These are phyloP conservation scores for Papilio demoleus DNA, from an alignment of 2,888 invertebrate genomes.

Conservation along the genomic window DNA sequence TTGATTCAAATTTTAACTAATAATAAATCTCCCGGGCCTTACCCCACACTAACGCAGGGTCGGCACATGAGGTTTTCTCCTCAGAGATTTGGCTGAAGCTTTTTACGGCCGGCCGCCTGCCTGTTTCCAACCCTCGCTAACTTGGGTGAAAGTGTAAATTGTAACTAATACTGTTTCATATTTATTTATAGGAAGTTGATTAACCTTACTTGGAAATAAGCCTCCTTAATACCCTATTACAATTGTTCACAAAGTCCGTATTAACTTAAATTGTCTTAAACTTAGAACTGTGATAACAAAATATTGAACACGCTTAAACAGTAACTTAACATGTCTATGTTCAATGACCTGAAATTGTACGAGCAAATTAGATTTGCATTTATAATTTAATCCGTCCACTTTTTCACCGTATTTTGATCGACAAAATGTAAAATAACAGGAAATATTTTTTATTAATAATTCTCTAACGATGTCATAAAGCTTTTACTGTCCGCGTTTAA, in stretches of 20 bases:
- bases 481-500: background rate
- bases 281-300: slow-evolving; percentile 15
- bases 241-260: slow-evolving; percentile 16
- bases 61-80: too few relatives aligned
- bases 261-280: slow-evolving; percentile 31
- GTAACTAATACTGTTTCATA: too few relatives aligned
- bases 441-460: too few relatives aligned
- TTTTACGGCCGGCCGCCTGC: too few relatives aligned
- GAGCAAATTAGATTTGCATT: background rate
- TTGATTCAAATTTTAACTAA: too few relatives aligned
- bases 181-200: background rate
- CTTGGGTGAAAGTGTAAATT: too few relatives aligned
- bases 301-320: slow-evolving; percentile 13
- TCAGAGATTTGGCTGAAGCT: too few relatives aligned
- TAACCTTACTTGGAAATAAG: slow-evolving; percentile 5
- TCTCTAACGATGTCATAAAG: background rate
- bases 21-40: too few relatives aligned
- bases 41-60: too few relatives aligned
- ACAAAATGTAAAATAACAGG: background rate
- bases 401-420: background rate
- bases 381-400: background rate
- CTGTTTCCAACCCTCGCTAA: too few relatives aligned
- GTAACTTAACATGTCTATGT: background rate
- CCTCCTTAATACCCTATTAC: slow-evolving; percentile 9
- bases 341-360: background rate